Evolutionary conservation across 2,113 vertebrate species (phyloP).

Genomic region (Tetrao urogallus): DNA sequence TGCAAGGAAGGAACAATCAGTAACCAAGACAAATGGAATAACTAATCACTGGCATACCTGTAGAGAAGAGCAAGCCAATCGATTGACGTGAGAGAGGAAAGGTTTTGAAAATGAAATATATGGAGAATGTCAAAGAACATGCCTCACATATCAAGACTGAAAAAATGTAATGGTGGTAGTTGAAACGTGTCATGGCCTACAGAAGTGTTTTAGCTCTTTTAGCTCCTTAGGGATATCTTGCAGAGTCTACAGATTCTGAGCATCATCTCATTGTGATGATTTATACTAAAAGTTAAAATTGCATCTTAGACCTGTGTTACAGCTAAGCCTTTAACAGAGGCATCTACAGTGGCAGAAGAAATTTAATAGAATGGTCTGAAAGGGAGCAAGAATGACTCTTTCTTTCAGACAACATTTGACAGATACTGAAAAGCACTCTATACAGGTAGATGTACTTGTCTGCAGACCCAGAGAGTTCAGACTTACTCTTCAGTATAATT

Average conservation of each 20-base stretch:
- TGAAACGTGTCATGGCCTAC: neutral
- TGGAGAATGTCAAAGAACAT: neutral
- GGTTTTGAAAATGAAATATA: neutral
- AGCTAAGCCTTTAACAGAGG: neutral
- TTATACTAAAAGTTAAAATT: neutral
- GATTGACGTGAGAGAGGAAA: neutral
- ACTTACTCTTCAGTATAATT: neutral
- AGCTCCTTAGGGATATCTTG: neutral
- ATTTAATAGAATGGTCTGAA: neutral
- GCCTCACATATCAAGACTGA: neutral
- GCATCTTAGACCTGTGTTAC: neutral
- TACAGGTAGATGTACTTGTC: neutral
- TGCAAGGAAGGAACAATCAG: neutral
- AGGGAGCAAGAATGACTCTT: neutral
- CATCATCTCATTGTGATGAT: neutral
- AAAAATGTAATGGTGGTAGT: neutral
- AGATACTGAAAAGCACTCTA: neutral
- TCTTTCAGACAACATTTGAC: neutral
- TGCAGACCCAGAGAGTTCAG: neutral
- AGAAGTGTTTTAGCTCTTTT: neutral
- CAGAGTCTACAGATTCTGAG: neutral
- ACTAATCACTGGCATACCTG: neutral
- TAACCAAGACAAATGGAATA: neutral
- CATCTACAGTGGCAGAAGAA: neutral
- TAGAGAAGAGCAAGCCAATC: neutral